A percentile compares a stretch with the other conserved stretches of the same genome.
phyloP scores from a whole-genome alignment of 2,113 vertebrate species.

The Equus przewalskii region DNA sequence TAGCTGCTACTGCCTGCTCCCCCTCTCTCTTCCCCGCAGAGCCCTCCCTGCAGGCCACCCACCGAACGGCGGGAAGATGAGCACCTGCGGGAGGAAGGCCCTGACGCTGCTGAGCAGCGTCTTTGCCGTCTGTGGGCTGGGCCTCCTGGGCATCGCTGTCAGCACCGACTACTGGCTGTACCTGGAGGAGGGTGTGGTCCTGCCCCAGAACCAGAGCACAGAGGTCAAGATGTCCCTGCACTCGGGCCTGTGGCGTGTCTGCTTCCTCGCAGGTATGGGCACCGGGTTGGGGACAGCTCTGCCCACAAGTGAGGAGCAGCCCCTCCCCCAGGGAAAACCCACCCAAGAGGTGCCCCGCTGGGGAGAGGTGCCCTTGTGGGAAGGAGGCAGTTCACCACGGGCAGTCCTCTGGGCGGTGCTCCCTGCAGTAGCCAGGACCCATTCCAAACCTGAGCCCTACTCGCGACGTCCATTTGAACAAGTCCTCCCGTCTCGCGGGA shows the following conservation, averaged over 20 bases:
- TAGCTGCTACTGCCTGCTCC: not conserved
- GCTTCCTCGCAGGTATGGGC: conserved; percentile 93
- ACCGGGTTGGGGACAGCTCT: rapidly evolving
- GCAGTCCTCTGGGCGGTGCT: rapidly evolving
- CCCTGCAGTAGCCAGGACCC: rapidly evolving
- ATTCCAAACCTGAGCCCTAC: not conserved
- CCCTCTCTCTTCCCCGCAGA: not conserved
- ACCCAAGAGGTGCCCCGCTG: too few relatives aligned
- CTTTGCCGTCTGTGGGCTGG: conserved; percentile 94
- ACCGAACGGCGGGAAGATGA: conserved; percentile 88
- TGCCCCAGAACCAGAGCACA: conserved; percentile 94
- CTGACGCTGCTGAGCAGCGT: conserved; percentile 97
- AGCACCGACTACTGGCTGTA: conserved; percentile 99
- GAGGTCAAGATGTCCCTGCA: conserved; percentile 95
- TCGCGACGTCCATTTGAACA: rapidly evolving
- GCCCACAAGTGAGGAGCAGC: not conserved
- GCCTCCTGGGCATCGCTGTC: conserved; percentile 95
- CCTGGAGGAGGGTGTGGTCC: conserved; percentile 94
- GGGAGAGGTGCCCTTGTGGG: not conserved
- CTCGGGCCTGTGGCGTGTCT: conserved; percentile 97
- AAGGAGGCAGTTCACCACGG: rapidly evolving
- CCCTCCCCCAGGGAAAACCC: not conserved
- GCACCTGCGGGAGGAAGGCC: conserved; percentile 93
- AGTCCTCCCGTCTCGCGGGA: rapidly evolving
- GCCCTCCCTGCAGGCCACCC: not conserved